Evolutionary conservation across 2,888 invertebrate genomes (phyloP), one percentile per base, ranked within the genome.

Genomic region (Drosophila rubida): DNA sequence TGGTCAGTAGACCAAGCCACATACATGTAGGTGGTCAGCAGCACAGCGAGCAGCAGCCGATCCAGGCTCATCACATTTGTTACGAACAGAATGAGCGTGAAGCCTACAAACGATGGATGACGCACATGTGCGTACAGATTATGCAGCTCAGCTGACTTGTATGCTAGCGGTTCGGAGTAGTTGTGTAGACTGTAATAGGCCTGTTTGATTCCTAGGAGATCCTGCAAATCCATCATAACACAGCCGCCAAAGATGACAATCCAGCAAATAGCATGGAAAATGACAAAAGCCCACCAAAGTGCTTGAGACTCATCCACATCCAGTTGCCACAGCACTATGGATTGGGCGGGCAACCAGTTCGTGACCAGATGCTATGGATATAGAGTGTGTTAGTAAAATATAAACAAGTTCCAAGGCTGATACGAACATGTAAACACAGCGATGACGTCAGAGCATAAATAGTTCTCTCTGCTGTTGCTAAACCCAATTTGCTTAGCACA

Each of bases 51-150:
- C 32, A 94, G 66, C 8, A 94, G 75, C 42, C 94, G 92, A 86
- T 95, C 94, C 68, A 94, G 92, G 92, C 93, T 94, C 95, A 95
- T 94, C 0, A 93, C 87, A 53, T 95, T 94, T 65, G 92, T 92
- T 46, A 92, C 89, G 93, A 94, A 94, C 35, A 95, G 91, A 63
- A 95, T 93, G 1, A 93, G 76, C 0, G 93, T 86, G 59, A 95
- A 93, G 5, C 93, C 94, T 39, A 92, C 90, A 73, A 94, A 94
- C 62, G 94, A 94, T 1, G 95, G 94, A 92, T 95, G 95, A 42
- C 94, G 93, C 88, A 94, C 93, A 74, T 94, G 94, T 0, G 91
- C 80, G 69, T 93, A 93, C 23, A 94, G 91, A 71, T 93, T 91
- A 49, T 92, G 92, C 50, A 94, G 85, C 62, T 93, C 93, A 13